A percentile compares a stretch with the other conserved stretches of the same genome.
Evolutionary conservation across 1,140 invertebrate genomes (phyloP).

Genomic region (Carcinoscorpius rotundicauda): DNA sequence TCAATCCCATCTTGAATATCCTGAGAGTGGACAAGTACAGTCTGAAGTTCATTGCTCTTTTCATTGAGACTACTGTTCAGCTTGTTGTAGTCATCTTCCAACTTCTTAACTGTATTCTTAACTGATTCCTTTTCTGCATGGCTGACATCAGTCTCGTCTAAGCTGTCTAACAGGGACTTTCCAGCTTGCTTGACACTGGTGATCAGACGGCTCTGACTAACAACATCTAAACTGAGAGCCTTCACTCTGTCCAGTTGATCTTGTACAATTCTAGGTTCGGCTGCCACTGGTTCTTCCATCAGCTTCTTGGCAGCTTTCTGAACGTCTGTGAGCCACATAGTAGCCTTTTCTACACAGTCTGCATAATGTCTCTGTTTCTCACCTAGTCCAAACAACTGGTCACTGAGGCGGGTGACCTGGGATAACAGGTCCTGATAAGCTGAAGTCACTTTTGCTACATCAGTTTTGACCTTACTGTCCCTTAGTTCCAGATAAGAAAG

Average conservation of each 20-base stretch:
- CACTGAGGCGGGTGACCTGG: slow-evolving; percentile 66
- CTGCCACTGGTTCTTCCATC: slow-evolving; percentile 65
- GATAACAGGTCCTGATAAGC: slow-evolving; percentile 58
- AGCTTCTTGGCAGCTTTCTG: slow-evolving; percentile 61
- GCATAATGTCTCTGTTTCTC: slow-evolving; percentile 65
- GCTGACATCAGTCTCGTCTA: slow-evolving; percentile 57
- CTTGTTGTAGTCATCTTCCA: slow-evolving; percentile 64
- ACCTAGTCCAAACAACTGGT: slow-evolving; percentile 58
- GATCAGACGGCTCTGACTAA: slow-evolving; percentile 68
- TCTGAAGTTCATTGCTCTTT: slow-evolving; percentile 72
- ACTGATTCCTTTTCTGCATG: slow-evolving; percentile 60
- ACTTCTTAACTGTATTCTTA: slow-evolving; percentile 58
- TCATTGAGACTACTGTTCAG: slow-evolving; percentile 54
- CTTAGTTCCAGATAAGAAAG: slow-evolving; percentile 59
- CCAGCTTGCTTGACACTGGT: slow-evolving; percentile 62
- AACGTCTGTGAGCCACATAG: slow-evolving; percentile 64
- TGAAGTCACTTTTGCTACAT: slow-evolving; percentile 43
- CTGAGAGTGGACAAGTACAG: slow-evolving; percentile 79
- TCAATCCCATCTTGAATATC: slow-evolving; percentile 88
- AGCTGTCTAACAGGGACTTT: slow-evolving; percentile 52
- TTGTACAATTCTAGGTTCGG: slow-evolving; percentile 73
- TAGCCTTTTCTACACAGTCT: slow-evolving; percentile 70
- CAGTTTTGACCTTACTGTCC: slow-evolving; percentile 53
- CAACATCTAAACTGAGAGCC: slow-evolving; percentile 69
- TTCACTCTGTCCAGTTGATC: slow-evolving; percentile 74